Conservation (phyloP, 2,113 vertebrate genomes). For the Hippocampus zosterae region DNA sequence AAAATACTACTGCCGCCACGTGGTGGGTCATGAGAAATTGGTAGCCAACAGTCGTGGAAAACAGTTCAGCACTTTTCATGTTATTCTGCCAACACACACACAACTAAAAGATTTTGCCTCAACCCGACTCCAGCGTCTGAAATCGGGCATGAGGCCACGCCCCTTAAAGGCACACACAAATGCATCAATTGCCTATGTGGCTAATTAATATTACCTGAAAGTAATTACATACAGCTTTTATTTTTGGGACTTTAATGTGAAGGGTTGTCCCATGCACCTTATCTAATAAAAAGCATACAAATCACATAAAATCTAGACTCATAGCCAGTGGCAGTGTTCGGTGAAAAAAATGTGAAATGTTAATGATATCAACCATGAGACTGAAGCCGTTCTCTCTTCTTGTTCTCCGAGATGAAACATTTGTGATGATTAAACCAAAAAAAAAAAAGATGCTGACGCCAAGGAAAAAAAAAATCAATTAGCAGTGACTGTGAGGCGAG, state of each 20-base stretch:
- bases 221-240: not conserved
- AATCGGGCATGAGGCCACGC: too few relatives aligned
- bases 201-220: not conserved
- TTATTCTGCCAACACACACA: too few relatives aligned
- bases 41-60: not conserved
- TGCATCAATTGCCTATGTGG: too few relatives aligned
- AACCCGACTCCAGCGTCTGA: too few relatives aligned
- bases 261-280: not conserved
- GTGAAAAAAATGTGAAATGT: not conserved
- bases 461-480: constrained; percentile 1
- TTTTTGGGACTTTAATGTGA: not conserved
- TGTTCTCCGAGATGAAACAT: not conserved
- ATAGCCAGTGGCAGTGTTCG: too few relatives aligned
- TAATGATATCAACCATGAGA: not conserved
- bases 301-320: too few relatives aligned
- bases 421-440: constrained; percentile 1
- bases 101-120: too few relatives aligned
- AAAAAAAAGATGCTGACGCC: constrained; percentile 6
- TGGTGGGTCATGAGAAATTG: too few relatives aligned
- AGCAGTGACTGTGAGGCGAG: not conserved
- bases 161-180: too few relatives aligned
- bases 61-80: too few relatives aligned
- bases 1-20: not conserved
- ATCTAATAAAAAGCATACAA: too few relatives aligned
- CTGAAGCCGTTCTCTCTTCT: not conserved